Conservation (phyloP, 2,888 invertebrate species). For the Zaprionus bogoriensis region DNA sequence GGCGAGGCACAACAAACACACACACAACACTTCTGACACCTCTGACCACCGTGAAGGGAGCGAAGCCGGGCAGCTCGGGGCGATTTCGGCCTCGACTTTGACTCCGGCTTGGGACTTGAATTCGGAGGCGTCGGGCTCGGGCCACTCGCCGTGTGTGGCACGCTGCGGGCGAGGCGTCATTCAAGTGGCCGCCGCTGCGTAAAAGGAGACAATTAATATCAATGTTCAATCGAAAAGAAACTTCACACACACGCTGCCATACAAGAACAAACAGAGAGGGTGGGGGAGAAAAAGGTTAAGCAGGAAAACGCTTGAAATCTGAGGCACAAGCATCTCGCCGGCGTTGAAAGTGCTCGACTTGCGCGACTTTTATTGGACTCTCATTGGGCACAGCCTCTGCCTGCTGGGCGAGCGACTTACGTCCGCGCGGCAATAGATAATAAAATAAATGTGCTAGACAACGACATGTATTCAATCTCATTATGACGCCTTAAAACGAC, state of each 20-base stretch:
- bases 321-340: slow-evolving; percentile 20
- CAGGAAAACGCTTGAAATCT: slow-evolving; percentile 58
- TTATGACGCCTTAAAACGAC: too few species aligned
- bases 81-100: not conserved
- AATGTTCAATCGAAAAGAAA: slow-evolving; percentile 49
- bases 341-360: slow-evolving; percentile 20
- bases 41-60: slow-evolving; percentile 32
- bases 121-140: not conserved
- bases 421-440: too few species aligned
- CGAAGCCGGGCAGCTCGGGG: not conserved
- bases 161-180: slow-evolving; percentile 29
- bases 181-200: slow-evolving; percentile 27
- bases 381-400: not conserved
- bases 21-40: slow-evolving; percentile 30
- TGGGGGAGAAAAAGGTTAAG: slow-evolving; percentile 33
- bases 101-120: not conserved
- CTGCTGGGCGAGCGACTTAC: too few species aligned
- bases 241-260: slow-evolving; percentile 31
- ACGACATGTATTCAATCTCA: too few species aligned
- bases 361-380: slow-evolving; percentile 4
- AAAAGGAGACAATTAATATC: slow-evolving; percentile 69
- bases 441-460: too few species aligned
- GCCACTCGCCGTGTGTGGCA: slow-evolving; percentile 39
- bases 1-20: slow-evolving; percentile 17
- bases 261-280: not conserved